Evolutionary conservation across 1,140 invertebrate species (phyloP).

Genomic region (Chymomyza costata): DNA sequence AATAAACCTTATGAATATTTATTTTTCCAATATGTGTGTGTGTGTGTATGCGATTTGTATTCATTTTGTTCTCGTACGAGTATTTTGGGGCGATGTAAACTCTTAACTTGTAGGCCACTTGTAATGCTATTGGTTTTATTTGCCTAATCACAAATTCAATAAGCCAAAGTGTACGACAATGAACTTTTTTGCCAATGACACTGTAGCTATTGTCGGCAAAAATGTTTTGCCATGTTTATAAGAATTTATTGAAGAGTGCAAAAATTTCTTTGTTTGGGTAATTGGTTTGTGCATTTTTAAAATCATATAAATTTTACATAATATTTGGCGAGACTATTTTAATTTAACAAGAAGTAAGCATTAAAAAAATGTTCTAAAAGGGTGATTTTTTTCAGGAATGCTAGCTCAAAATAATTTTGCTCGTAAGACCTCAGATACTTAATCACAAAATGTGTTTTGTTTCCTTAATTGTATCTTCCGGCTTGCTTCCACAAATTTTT

Average conservation of each 20-base stretch:
- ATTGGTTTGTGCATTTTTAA: conserved; percentile 53
- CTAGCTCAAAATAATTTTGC: too few species aligned
- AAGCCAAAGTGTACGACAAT: conserved; percentile 55
- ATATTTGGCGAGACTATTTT: too few species aligned
- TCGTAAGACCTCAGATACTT: too few species aligned
- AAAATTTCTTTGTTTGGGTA: conserved; percentile 18
- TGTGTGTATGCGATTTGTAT: conserved; percentile 22
- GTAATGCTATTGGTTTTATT: conserved; percentile 62
- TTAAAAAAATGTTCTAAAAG: too few species aligned
- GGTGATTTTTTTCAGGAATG: too few species aligned
- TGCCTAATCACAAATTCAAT: conserved; percentile 71
- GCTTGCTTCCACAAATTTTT: too few species aligned
- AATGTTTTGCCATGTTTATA: conserved; percentile 28
- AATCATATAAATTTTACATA: too few species aligned
- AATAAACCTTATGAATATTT: conserved; percentile 64
- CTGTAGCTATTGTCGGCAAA: conserved; percentile 9
- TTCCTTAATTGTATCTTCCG: too few species aligned
- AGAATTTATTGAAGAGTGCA: conserved; percentile 34
- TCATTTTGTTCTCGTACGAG: not conserved
- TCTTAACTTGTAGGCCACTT: conserved; percentile 42
- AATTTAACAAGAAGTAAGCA: too few species aligned
- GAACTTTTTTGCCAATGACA: conserved; percentile 32
- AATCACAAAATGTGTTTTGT: too few species aligned
- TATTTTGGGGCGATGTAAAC: conserved; percentile 28
- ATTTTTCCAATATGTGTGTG: conserved; percentile 47